A percentile compares a stretch with the other conserved stretches of the same genome.
phyloP scores from a whole-genome alignment of 2,113 vertebrate genomes.

The Malurus alboscapulatus region DNA sequence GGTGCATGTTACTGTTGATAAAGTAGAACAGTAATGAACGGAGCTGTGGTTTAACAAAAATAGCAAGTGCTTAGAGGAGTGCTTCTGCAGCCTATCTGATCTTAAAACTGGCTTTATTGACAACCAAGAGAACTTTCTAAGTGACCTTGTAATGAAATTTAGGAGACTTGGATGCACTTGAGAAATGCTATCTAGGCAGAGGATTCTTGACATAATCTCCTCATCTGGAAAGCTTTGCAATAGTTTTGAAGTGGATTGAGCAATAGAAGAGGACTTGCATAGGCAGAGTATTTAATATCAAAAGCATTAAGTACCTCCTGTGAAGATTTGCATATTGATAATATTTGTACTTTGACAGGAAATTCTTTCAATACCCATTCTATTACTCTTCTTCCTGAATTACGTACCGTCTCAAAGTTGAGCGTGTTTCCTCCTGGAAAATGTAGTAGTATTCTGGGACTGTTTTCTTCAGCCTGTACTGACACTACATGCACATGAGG shows the following conservation, averaged over 20 bases:
- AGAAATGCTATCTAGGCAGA: background rate
- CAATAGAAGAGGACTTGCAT: constrained; percentile 32
- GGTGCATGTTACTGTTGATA: background rate
- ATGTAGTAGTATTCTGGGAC: background rate
- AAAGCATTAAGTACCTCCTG: constrained; percentile 50
- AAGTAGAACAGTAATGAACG: background rate
- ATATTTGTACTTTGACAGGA: constrained; percentile 59
- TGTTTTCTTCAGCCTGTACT: background rate
- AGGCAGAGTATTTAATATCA: constrained; percentile 50
- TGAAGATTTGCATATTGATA: constrained; percentile 66
- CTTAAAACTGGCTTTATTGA: background rate
- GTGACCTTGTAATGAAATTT: constrained; percentile 1
- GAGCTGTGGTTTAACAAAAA: background rate
- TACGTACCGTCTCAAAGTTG: constrained; percentile 30
- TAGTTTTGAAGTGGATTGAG: constrained; percentile 25
- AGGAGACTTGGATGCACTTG: background rate
- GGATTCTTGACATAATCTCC: constrained; percentile 7
- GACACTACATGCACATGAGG: background rate
- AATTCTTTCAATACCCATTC: constrained; percentile 64
- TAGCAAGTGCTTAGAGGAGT: background rate
- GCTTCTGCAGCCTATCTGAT: background rate
- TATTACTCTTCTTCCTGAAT: constrained; percentile 61
- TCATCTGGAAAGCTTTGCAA: background rate
- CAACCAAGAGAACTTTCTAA: background rate
- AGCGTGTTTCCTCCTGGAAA: background rate